Conservation (phyloP, 2,797 vertebrate genomes). For the Miichthys miiuy region DNA sequence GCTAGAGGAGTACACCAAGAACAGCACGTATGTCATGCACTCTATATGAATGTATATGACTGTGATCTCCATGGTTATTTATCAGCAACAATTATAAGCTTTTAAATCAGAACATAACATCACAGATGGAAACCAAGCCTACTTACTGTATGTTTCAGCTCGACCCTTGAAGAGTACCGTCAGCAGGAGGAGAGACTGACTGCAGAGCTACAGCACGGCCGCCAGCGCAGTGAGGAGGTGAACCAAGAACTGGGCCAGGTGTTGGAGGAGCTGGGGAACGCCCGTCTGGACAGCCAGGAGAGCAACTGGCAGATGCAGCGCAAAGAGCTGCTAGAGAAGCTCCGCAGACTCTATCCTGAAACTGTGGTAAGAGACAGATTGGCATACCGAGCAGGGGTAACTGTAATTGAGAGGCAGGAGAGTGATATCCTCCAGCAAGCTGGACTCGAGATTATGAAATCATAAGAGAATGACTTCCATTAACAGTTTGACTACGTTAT, state of each 20-base stretch:
- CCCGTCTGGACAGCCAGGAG: conserved; percentile 90
- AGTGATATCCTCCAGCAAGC: too few species aligned
- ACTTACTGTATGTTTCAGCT: conserved; percentile 74
- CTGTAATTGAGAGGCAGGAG: background rate
- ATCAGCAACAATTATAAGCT: background rate
- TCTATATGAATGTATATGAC: background rate
- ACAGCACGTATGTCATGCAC: conserved; percentile 86
- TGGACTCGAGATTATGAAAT: too few species aligned
- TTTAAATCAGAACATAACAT: background rate
- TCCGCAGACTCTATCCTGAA: conserved; percentile 89
- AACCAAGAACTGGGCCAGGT: conserved; percentile 87
- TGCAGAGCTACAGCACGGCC: conserved; percentile 83
- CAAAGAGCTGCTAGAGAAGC: conserved; percentile 89
- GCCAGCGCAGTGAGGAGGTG: conserved; percentile 82
- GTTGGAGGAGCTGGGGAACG: conserved; percentile 87
- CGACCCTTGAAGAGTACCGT: conserved; percentile 82
- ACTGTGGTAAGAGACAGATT: conserved; percentile 84
- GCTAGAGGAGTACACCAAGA: conserved; percentile 89
- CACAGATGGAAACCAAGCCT: background rate
- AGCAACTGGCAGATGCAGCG: conserved; percentile 87
- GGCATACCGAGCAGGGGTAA: background rate
- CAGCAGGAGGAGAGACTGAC: conserved; percentile 83
- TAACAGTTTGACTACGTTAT: too few species aligned
- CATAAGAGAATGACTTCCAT: too few species aligned
- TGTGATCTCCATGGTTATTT: background rate